A percentile compares a stretch with the other conserved stretches of the same genome.
Evolutionary conservation across 2,113 vertebrate species (phyloP).

Genomic region (Octodon degus): DNA sequence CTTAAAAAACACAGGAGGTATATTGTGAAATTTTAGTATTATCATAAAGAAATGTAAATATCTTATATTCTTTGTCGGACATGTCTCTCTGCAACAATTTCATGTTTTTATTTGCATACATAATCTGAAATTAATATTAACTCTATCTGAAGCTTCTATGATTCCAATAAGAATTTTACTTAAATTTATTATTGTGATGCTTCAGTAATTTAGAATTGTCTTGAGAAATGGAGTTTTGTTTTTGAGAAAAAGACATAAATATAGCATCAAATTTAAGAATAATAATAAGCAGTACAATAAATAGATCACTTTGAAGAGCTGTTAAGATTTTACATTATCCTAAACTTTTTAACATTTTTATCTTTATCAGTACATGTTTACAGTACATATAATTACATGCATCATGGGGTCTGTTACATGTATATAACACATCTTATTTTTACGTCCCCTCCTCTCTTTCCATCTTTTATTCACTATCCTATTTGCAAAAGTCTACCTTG

Average conservation of each 20-base stretch:
- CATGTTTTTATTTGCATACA: neutral
- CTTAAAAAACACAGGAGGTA: conserved; percentile 96
- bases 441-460: neutral
- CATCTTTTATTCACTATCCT: neutral
- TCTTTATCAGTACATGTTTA: neutral
- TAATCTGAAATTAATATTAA: conserved; percentile 57
- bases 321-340: neutral
- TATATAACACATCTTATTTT: neutral
- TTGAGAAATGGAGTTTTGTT: conserved; percentile 18
- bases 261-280: conserved; percentile 4
- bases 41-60: neutral
- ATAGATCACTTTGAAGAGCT: conserved; percentile 20
- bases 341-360: neutral
- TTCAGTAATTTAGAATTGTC: conserved; percentile 49
- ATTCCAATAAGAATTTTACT: conserved; percentile 62
- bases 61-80: conserved; percentile 15
- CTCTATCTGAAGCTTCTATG: neutral
- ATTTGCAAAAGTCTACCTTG: neutral
- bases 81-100: conserved; percentile 7
- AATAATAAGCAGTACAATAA: neutral
- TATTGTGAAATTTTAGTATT: conserved; percentile 28
- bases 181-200: neutral
- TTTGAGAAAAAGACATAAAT: neutral
- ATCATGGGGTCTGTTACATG: neutral
- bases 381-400: neutral